Percentiles rank a stretch among this genome's conserved stretches.
Evolutionary conservation across 2,888 invertebrate genomes (phyloP).

Genomic region (Muschampia plurimacula): DNA sequence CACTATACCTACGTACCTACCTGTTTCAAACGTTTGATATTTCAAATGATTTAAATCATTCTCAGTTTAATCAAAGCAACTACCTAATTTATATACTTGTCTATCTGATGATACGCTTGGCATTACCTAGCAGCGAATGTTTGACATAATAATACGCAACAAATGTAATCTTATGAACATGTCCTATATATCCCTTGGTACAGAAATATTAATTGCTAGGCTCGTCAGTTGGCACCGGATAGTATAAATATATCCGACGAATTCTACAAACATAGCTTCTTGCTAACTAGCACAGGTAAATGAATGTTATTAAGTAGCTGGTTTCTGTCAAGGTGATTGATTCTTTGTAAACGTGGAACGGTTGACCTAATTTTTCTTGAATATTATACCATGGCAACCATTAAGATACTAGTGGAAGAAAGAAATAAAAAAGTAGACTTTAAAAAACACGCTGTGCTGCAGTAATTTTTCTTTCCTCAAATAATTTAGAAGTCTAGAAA

Average conservation of each 20-base stretch:
- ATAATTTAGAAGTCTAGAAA: no score
- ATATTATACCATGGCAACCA: background rate
- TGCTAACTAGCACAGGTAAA: background rate
- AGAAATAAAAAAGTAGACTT: no score
- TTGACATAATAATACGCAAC: conserved; percentile 24
- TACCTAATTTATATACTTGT: conserved; percentile 1
- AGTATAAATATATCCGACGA: background rate
- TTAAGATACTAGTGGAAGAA: no score
- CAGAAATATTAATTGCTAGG: conserved; percentile 25
- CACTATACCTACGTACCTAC: no score
- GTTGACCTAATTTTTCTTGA: background rate
- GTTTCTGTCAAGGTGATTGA: background rate
- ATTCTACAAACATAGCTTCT: background rate
- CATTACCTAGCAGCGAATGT: conserved; percentile 9
- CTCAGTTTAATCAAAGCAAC: background rate
- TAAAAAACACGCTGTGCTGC: no score
- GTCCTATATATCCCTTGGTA: conserved; percentile 16
- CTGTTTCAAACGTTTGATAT: background rate
- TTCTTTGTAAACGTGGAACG: background rate
- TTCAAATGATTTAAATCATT: background rate
- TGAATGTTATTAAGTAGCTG: no score
- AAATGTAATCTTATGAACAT: conserved; percentile 10
- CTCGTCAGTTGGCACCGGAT: conserved; percentile 9
- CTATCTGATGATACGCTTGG: conserved; percentile 7
- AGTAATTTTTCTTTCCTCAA: no score